These are phyloP conservation scores for Micropoecilia bifurca DNA, from an alignment of 2,797 vertebrate species.

Conservation along the genomic window DNA sequence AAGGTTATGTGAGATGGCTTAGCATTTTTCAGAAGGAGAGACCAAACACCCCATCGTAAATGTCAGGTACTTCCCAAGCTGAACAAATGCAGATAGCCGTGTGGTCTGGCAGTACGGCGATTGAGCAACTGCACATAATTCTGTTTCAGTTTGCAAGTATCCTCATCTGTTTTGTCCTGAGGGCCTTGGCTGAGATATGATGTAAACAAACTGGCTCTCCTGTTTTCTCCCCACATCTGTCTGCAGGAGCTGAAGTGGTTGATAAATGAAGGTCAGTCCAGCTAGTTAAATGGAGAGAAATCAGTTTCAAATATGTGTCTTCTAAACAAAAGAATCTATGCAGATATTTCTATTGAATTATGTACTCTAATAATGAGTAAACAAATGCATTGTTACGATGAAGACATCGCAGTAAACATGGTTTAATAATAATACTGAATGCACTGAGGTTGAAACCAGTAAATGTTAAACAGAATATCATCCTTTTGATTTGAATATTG, in stretches of 20 bases:
- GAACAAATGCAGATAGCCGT: slow-evolving; percentile 3
- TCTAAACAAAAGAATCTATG: not conserved
- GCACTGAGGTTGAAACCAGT: not conserved
- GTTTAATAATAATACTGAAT: not conserved
- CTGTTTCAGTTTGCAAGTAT: slow-evolving; percentile 48
- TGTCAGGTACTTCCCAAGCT: slow-evolving; percentile 4
- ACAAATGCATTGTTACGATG: not conserved
- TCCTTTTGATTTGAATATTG: not conserved
- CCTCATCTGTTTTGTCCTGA: slow-evolving; percentile 62
- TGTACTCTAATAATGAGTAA: not conserved
- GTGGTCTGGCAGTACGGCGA: not conserved
- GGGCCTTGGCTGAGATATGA: slow-evolving; percentile 58
- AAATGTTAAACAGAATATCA: not conserved
- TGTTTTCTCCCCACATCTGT: slow-evolving; percentile 62
- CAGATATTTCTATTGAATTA: not conserved
- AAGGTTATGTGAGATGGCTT: not conserved
- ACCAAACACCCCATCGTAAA: slow-evolving; percentile 11
- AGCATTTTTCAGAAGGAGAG: not conserved
- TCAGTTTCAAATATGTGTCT: not conserved
- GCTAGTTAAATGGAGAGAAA: slow-evolving; percentile 3
- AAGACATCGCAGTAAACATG: not conserved
- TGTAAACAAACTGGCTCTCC: slow-evolving; percentile 70
- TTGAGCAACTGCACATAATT: slow-evolving; percentile 37
- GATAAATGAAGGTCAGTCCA: slow-evolving; percentile 73
- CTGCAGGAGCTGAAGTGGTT: slow-evolving; percentile 68